phyloP scores from a whole-genome alignment of 1,140 invertebrate genomes.

The Drosophila oshimai region DNA sequence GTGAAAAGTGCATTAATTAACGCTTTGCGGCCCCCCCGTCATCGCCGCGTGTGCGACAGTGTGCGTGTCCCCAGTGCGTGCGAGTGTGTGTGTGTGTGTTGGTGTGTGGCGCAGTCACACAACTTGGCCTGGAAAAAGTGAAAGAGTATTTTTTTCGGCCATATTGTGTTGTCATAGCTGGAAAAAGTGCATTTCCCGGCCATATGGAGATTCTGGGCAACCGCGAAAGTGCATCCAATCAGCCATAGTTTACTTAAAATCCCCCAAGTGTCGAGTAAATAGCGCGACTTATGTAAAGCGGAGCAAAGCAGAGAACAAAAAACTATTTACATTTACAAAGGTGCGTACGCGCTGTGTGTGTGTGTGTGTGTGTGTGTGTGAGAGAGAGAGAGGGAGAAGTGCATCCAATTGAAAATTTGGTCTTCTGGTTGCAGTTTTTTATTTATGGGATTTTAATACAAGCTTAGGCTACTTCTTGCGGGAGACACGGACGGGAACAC shows the following conservation, averaged over 20 bases:
- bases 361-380: not conserved
- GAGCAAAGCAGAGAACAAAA: conserved; percentile 24
- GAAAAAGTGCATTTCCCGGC: conserved; percentile 57
- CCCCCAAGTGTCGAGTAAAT: conserved; percentile 5
- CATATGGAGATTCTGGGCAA: conserved; percentile 18
- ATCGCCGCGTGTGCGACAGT: conserved; percentile 33
- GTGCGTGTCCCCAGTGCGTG: conserved; percentile 32
- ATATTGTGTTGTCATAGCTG: conserved; percentile 66
- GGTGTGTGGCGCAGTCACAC: conserved; percentile 59
- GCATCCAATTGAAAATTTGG: conserved; percentile 33
- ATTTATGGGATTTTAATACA: not conserved
- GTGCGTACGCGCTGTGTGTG: conserved; percentile 24
- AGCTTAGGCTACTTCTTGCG: conserved; percentile 21
- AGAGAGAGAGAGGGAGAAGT: conserved; percentile 6
- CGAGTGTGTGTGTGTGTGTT: conserved; percentile 22
- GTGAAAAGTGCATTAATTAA: conserved; percentile 50
- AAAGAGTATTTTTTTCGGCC: conserved; percentile 68
- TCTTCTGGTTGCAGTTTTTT: not conserved
- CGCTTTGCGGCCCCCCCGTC: conserved; percentile 34
- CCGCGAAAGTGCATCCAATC: not conserved
- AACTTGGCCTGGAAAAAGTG: conserved; percentile 79
- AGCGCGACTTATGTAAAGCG: conserved; percentile 45
- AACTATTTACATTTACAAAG: conserved; percentile 49
- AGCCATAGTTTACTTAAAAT: not conserved
- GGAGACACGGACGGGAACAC: conserved; percentile 39